Evolutionary conservation across 2,888 invertebrate genomes (phyloP).

Genomic region (Drosophila quasianomalipes): DNA sequence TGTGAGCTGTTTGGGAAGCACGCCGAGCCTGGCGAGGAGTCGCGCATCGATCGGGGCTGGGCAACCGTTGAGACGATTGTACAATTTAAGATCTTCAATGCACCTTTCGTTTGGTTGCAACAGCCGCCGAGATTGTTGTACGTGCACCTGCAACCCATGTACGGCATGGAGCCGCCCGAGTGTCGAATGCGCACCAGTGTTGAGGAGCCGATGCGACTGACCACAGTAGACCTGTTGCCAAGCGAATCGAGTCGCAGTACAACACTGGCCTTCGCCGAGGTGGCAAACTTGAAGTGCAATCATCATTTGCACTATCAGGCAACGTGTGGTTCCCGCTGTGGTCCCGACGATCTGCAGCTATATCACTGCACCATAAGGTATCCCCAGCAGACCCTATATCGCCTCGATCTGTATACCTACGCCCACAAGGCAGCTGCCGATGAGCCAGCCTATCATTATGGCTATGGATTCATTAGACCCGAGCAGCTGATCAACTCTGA

Average conservation of each 20-base stretch:
- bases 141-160: constrained; percentile 90
- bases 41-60: constrained; percentile 92
- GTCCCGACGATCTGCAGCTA: constrained; percentile 90
- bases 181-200: neutral
- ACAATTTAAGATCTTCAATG: constrained; percentile 92
- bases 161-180: constrained; percentile 83
- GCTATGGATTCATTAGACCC: constrained; percentile 94
- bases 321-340: constrained; percentile 92
- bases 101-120: constrained; percentile 90
- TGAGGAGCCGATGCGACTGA: neutral
- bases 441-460: constrained; percentile 93
- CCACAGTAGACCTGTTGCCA: neutral
- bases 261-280: constrained; percentile 87
- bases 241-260: neutral
- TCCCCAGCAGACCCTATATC: constrained; percentile 91
- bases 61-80: constrained; percentile 92
- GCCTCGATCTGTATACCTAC: constrained; percentile 93
- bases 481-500: constrained; percentile 91
- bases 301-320: constrained; percentile 87
- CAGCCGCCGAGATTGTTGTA: constrained; percentile 88
- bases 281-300: constrained; percentile 88
- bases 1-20: constrained; percentile 89
- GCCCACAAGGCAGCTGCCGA: constrained; percentile 87
- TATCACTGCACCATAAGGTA: constrained; percentile 91
- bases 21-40: constrained; percentile 87